Percentiles rank a stretch among this genome's conserved stretches.
phyloP scores from a whole-genome alignment of 2,113 vertebrate species.

The Onychorhynchus coronatus region DNA sequence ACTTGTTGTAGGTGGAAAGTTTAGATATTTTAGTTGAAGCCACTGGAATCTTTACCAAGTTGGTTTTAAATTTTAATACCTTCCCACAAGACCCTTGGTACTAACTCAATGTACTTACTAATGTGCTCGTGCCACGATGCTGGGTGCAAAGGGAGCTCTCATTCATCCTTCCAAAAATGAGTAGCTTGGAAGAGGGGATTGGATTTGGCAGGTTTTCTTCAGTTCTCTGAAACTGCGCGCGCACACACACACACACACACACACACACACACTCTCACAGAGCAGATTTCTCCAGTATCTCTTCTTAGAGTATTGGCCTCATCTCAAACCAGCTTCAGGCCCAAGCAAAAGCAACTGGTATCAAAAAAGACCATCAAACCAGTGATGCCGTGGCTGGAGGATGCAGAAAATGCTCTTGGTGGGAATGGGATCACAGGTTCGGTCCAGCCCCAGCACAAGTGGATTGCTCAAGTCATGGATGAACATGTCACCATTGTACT shows the following conservation, averaged over 20 bases:
- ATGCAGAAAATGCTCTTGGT: neutral
- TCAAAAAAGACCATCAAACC: neutral
- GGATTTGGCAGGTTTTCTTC: neutral
- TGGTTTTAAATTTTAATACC: neutral
- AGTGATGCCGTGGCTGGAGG: neutral
- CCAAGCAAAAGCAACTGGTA: neutral
- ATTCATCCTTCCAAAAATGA: neutral
- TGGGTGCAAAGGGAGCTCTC: neutral
- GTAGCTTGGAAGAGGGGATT: neutral
- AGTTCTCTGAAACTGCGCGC: neutral
- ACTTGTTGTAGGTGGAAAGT: neutral
- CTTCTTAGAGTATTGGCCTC: neutral
- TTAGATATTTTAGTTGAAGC: neutral
- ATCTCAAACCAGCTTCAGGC: neutral
- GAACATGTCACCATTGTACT: conserved; percentile 76
- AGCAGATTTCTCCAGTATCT: neutral
- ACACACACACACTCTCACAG: too few species aligned
- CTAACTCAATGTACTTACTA: too few species aligned
- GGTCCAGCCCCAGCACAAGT: conserved; percentile 34
- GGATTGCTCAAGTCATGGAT: conserved; percentile 69
- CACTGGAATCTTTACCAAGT: neutral
- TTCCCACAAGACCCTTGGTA: neutral
- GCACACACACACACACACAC: too few species aligned
- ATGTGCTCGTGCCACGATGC: neutral
- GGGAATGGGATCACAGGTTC: neutral